Evolutionary conservation across 2,113 vertebrate species (phyloP), one percentile per base, ranked within the genome.

Genomic region (Struthio camelus): DNA sequence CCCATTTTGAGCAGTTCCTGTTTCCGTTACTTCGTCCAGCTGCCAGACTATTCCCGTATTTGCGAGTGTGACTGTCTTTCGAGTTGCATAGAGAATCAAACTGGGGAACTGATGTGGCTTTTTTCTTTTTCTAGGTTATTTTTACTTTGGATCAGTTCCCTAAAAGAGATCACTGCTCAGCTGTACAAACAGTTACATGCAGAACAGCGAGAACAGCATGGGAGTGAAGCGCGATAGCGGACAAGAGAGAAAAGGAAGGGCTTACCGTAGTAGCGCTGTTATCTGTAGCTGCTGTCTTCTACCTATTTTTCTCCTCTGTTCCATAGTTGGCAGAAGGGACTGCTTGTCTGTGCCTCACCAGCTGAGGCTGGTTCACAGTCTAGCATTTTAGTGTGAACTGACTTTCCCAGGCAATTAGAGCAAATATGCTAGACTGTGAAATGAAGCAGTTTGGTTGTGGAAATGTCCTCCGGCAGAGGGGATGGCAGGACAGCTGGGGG

Each of bases 81-180:
- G 38, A 93, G 38, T 32, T 59, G 62, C 58, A 80, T n/a, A 32
- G 1, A 5, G 34, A 61, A 88, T 80, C 83, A 36, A 88, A 73
- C 36, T 2, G 0, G 54, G n/a, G 40, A 65, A 46, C 24, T 46
- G 10, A 54, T 36, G 28, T 5, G 30, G 15, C 36, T 92, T 83
- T 89, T 86, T 78, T 22, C 8, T 80, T 88, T 93, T 91, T 61
- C 62, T 69, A 46, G 50, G 44, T 77, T 97, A 90, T 58, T 93
- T 90, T 80, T 78, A 56, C 44, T 80, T 61, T 72, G n/a, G 13
- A 34, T 58, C 30, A 32, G 30, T 70, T 88, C 80, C 56, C 56
- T 58, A 10, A 90, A 91, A 62, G 22, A 48, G 76, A 69, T 90
- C 71, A 32, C 59, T 44, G 27, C 61, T 88, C 62, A 83, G 48